These are phyloP conservation scores for Ptychodera flava DNA, from an alignment of 35 echinoderm and acorn worm species.

Conservation along the genomic window DNA sequence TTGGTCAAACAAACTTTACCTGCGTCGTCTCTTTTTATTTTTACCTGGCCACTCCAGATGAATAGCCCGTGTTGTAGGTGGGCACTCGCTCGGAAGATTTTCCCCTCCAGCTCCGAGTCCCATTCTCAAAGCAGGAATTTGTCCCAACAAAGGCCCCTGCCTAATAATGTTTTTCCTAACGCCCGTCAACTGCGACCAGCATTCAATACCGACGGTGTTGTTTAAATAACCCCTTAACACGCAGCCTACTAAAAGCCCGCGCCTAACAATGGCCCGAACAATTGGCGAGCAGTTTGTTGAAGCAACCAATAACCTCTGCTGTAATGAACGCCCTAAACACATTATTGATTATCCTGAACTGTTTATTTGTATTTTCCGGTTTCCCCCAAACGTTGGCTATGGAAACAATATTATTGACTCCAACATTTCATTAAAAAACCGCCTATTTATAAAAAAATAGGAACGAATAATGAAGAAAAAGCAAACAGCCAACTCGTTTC, in stretches of 20 bases:
- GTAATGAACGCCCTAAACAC: neutral
- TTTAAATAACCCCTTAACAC: neutral
- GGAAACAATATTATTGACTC: neutral
- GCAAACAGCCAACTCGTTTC: too few species aligned
- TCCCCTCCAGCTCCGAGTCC: neutral
- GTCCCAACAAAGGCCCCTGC: neutral
- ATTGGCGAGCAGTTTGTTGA: neutral
- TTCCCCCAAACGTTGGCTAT: neutral
- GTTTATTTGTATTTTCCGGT: neutral
- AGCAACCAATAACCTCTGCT: neutral
- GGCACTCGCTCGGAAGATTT: neutral
- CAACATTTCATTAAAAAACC: neutral
- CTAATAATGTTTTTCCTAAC: neutral
- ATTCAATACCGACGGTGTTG: neutral
- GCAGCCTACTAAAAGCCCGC: neutral
- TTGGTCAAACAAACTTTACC: neutral
- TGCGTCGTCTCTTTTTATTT: neutral
- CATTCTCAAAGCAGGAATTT: neutral
- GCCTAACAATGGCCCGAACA: neutral
- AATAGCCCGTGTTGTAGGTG: neutral
- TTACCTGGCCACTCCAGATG: neutral
- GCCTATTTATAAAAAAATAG: neutral
- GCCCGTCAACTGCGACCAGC: neutral
- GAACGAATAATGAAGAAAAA: too few species aligned
- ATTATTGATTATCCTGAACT: neutral